Base-by-base conservation (phyloP, 2,113 vertebrate genomes). In the Xenopus borealis region DNA sequence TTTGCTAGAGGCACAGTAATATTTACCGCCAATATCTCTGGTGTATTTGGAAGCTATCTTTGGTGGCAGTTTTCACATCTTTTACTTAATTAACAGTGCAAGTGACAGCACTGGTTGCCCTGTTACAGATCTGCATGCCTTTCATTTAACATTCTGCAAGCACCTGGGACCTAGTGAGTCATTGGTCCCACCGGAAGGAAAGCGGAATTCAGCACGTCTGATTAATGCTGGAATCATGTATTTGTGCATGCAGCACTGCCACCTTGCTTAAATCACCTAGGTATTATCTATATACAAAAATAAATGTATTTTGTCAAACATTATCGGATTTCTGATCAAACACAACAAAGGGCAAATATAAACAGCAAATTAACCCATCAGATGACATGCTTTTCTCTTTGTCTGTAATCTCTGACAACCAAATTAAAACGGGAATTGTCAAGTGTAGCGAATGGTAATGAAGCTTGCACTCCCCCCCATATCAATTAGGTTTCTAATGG, bases 231-330 rank as follows among this genome's bases (percentile, higher is more conserved):
- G 63, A 57, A 69, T 68, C 55, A 62, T 52, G 62, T 55, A 45
- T 52, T 27, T n/a, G 63, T 20, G 27, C 61, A 62, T 64, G 47
- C 66, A 16, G 50, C 66, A 40, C 33, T 40, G 33, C 33, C 59
- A 64, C 66, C 66, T 70, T 70, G 47, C 61, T 70, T 57, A 55
- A 77, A 69, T 77, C 74, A 70, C 67, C 67, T 76, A 53, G 47
- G 27, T 14, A 52, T 69, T 40, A 55, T 10, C 74, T 18, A 30
- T 18, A 16, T n/a, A 55, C 47, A 50, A 16, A 50, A 50, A 12
- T 0, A 16, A 13, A 16, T 50, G 47, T 50, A 50, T 12, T 50
- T 50, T 50, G 47, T 4, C 47, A 50, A 12, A 12, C 12, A 16
- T 13, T 50, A 13, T 50, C 10, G 2, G 6, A 50, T 50, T 50